Percentiles rank a stretch among this genome's conserved stretches.
phyloP scores from a whole-genome alignment of 2,113 vertebrate species.

The Pachycephala philippinensis region DNA sequence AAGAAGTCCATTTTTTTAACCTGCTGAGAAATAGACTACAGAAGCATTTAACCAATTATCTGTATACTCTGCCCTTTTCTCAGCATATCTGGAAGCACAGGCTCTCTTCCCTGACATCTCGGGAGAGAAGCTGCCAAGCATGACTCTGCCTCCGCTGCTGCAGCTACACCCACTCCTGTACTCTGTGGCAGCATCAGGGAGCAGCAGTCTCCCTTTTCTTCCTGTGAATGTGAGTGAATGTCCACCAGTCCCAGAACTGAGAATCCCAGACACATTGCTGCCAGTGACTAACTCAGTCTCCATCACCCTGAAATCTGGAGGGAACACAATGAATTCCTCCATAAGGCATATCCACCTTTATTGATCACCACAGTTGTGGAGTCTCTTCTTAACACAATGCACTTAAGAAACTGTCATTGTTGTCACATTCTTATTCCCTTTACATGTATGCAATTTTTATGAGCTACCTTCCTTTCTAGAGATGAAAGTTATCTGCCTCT shows the following conservation, averaged over 20 bases:
- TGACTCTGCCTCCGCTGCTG: not conserved
- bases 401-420: not conserved
- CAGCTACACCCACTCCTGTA: not conserved
- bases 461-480: not conserved
- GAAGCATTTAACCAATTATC: not conserved
- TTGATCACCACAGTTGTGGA: not conserved
- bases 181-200: not conserved
- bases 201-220: not conserved
- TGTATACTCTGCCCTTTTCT: not conserved
- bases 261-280: not conserved
- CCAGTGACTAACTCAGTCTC: not conserved
- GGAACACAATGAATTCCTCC: not conserved
- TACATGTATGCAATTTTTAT: not conserved
- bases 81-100: not conserved
- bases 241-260: not conserved
- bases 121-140: not conserved
- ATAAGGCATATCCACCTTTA: not conserved
- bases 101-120: not conserved
- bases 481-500: not conserved
- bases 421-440: too few relatives aligned
- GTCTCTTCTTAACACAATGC: not conserved
- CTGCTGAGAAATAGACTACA: not conserved
- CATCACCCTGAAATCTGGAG: not conserved
- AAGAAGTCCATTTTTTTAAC: not conserved
- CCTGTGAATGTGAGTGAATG: not conserved